Evolutionary conservation across 2,797 vertebrate species (phyloP).

Genomic region (Myripristis murdjan): DNA sequence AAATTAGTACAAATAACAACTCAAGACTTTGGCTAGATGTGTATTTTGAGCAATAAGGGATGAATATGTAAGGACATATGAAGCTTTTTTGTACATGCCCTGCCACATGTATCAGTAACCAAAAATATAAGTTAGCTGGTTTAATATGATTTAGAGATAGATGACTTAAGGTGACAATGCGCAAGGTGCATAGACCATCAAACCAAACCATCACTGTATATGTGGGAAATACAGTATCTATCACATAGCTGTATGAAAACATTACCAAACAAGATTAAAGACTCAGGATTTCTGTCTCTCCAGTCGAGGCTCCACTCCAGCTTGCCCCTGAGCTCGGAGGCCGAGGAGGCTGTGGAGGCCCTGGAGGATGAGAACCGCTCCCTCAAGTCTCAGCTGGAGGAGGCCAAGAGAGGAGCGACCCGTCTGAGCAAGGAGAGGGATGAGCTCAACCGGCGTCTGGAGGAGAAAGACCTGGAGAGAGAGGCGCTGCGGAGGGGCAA

Average conservation of each 20-base stretch:
- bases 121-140: slow-evolving; percentile 23
- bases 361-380: slow-evolving; percentile 87
- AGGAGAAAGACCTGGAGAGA: slow-evolving; percentile 91
- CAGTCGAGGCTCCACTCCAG: slow-evolving; percentile 85
- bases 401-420: slow-evolving; percentile 82
- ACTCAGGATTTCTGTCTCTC: background rate
- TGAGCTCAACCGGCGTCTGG: slow-evolving; percentile 84
- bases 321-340: slow-evolving; percentile 72
- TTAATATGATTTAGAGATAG: too few species aligned
- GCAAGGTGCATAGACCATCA: background rate
- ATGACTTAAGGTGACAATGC: too few species aligned
- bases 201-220: background rate
- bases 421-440: slow-evolving; percentile 89
- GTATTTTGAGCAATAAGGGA: too few species aligned
- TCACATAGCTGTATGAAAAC: background rate
- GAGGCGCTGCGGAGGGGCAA: slow-evolving; percentile 88
- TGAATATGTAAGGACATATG: too few species aligned
- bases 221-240: background rate
- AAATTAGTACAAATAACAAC: slow-evolving; percentile 39
- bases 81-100: too few species aligned
- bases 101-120: too few species aligned
- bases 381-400: slow-evolving; percentile 90
- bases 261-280: background rate
- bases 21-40: too few species aligned
- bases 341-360: slow-evolving; percentile 86